These are phyloP conservation scores for Gonocerus acuteangulatus DNA, from an alignment of 2,888 invertebrate genomes.

Conservation along the genomic window DNA sequence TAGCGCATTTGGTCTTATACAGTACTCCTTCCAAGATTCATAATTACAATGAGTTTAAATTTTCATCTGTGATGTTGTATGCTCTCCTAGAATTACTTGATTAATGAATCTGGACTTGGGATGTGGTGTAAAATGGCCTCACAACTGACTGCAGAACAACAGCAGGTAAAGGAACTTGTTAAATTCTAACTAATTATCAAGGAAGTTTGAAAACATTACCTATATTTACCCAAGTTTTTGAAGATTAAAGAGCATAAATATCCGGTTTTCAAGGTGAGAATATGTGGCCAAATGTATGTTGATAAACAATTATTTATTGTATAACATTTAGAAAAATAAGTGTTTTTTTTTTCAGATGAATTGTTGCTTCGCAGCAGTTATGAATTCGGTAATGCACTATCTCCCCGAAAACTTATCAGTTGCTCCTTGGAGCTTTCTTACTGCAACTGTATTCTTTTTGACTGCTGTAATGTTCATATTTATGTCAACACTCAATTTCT, in stretches of 20 bases:
- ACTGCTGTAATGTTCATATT: slow-evolving; percentile 1
- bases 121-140: slow-evolving; percentile 52
- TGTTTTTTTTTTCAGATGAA: slow-evolving; percentile 19
- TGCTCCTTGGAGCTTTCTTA: slow-evolving; percentile 8
- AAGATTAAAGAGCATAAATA: not conserved
- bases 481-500: not conserved
- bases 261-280: slow-evolving; percentile 1
- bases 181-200: not conserved
- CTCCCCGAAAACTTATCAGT: not conserved
- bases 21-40: too few relatives aligned
- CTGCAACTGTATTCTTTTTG: not conserved
- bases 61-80: too few relatives aligned
- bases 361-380: not conserved
- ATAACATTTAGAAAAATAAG: too few relatives aligned
- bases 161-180: slow-evolving; percentile 50
- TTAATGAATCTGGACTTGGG: slow-evolving; percentile 6
- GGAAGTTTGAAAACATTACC: slow-evolving; percentile 1
- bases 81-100: too few relatives aligned
- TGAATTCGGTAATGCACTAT: not conserved
- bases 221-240: not conserved
- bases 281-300: not conserved
- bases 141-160: slow-evolving; percentile 67
- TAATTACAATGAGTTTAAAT: too few relatives aligned
- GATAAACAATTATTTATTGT: too few relatives aligned
- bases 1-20: too few relatives aligned